Evolutionary conservation across 1,140 invertebrate genomes (phyloP).

Genomic region (Papilio glaucus): DNA sequence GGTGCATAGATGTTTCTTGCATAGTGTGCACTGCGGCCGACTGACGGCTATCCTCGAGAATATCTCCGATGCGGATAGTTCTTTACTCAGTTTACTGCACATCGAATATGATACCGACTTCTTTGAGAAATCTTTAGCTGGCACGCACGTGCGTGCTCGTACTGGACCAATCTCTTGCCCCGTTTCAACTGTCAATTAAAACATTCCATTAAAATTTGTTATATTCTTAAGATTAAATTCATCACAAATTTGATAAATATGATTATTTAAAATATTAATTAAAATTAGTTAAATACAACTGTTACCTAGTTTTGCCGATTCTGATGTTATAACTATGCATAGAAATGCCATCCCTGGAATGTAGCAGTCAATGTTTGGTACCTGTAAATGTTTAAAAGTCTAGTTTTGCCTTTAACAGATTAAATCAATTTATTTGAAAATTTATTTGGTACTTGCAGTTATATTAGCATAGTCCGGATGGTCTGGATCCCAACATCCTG

Average conservation of each 20-base stretch:
- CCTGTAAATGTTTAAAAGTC: slow-evolving; percentile 48
- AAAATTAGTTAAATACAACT: slow-evolving; percentile 2
- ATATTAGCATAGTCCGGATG: slow-evolving; percentile 75
- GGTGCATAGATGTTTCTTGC: slow-evolving; percentile 73
- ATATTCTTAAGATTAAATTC: background rate
- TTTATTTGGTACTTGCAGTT: slow-evolving; percentile 54
- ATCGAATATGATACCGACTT: slow-evolving; percentile 75
- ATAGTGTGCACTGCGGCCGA: slow-evolving; percentile 70
- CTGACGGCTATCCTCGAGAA: slow-evolving; percentile 71
- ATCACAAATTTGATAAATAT: background rate
- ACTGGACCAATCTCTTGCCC: slow-evolving; percentile 77
- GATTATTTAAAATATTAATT: background rate
- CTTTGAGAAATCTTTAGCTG: slow-evolving; percentile 76
- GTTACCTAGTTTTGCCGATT: slow-evolving; percentile 75
- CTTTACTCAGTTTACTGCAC: slow-evolving; percentile 78
- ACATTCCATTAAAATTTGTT: background rate
- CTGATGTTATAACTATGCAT: slow-evolving; percentile 74
- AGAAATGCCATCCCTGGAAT: slow-evolving; percentile 77
- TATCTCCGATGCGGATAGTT: slow-evolving; percentile 73
- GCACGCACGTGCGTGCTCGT: slow-evolving; percentile 75
- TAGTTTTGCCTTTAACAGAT: slow-evolving; percentile 3
- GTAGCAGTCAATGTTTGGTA: slow-evolving; percentile 77
- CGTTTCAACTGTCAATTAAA: slow-evolving; percentile 65
- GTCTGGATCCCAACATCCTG: slow-evolving; percentile 77
- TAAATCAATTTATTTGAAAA: slow-evolving; percentile 10